Evolutionary conservation across 92 coral and sea anemone genomes (phyloP).

Genomic region (Palythoa grandiflora): DNA sequence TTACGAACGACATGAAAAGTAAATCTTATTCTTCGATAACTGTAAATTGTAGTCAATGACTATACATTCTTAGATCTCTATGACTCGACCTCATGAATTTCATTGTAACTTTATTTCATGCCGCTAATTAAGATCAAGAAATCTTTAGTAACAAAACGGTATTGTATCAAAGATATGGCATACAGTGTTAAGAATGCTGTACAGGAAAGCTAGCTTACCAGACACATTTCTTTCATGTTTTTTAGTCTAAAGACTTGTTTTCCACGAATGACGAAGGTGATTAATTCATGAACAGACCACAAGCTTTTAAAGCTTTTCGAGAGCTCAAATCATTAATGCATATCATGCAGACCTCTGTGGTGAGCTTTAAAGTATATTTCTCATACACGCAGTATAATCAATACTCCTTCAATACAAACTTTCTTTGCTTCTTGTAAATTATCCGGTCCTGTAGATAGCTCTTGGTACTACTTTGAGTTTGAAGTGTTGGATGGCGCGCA

Average conservation of each 20-base stretch:
- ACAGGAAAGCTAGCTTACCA: not conserved
- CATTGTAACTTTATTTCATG: not conserved
- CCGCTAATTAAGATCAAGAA: not conserved
- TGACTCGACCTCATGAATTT: no score
- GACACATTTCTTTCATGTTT: not conserved
- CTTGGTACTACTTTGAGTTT: not conserved
- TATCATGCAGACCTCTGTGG: constrained; percentile 1
- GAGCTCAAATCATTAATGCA: constrained; percentile 2
- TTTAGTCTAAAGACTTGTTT: no score
- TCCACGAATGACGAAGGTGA: constrained; percentile 11
- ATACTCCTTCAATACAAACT: not conserved
- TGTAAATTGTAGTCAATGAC: no score
- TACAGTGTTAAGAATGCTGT: not conserved
- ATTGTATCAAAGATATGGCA: not conserved
- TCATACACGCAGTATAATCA: not conserved
- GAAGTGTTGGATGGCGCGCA: not conserved
- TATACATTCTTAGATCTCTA: no score
- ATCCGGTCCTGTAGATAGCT: not conserved
- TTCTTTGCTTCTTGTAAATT: not conserved
- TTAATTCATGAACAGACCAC: constrained; percentile 12
- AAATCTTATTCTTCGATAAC: no score
- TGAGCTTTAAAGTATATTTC: not conserved
- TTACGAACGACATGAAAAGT: not conserved
- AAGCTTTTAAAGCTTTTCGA: constrained; percentile 11
- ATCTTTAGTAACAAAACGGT: not conserved